Conservation (phyloP, 1,140 invertebrate genomes). For the Hylaeus volcanicus region DNA sequence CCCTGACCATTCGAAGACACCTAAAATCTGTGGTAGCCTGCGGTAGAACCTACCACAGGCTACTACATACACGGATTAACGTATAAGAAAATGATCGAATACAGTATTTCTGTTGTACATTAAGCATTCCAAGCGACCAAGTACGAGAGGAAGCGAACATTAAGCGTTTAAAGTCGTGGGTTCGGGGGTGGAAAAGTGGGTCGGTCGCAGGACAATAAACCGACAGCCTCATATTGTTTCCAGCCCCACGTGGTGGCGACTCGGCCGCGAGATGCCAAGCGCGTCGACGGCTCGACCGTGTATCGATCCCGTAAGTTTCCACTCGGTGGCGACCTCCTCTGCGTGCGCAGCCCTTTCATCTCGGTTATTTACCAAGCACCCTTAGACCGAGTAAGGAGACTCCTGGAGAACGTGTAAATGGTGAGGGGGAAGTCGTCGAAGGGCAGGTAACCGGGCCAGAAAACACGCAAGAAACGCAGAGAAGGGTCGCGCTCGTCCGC, state of each 20-base stretch:
- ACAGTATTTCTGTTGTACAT: no score
- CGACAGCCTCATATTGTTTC: conserved; percentile 20
- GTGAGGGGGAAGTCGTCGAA: conserved; percentile 17
- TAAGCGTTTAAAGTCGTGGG: background rate
- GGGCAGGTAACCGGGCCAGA: background rate
- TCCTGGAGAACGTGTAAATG: conserved; percentile 48
- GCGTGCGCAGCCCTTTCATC: conserved; percentile 66
- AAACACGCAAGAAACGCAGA: background rate
- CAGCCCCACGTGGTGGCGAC: conserved; percentile 52
- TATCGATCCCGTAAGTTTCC: conserved; percentile 77
- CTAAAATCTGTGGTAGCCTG: no score
- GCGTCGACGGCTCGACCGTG: conserved; percentile 35
- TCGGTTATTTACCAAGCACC: conserved; percentile 55
- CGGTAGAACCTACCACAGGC: no score
- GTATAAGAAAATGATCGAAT: no score
- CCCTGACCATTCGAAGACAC: no score
- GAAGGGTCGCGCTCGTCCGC: background rate
- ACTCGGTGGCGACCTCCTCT: conserved; percentile 64
- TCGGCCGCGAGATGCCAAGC: conserved; percentile 49
- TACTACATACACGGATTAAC: no score
- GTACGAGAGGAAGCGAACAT: background rate
- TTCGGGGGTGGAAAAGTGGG: conserved; percentile 24
- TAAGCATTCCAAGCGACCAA: no score
- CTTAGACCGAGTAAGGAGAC: conserved; percentile 37
- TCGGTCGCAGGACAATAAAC: conserved; percentile 48